Conservation (phyloP, 2,113 vertebrate genomes). For the Kobus ellipsiprymnus region DNA sequence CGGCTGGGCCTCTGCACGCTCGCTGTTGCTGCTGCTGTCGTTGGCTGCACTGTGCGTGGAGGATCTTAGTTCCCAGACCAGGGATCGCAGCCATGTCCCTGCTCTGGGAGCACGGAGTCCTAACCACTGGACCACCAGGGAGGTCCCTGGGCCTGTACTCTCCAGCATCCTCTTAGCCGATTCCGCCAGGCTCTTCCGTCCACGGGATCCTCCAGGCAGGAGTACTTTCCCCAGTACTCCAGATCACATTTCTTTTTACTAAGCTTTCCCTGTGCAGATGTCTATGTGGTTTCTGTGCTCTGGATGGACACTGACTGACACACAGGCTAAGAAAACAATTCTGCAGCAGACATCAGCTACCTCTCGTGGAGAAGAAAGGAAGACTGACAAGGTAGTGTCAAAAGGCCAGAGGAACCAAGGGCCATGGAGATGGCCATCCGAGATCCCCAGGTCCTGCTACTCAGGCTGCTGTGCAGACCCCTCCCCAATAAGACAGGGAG, state of each 20-base stretch:
- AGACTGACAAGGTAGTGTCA: too few species aligned
- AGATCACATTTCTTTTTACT: background rate
- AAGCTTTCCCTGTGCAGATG: background rate
- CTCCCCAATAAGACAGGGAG: background rate
- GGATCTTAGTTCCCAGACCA: background rate
- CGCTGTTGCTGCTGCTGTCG: fast-evolving
- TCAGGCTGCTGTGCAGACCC: background rate
- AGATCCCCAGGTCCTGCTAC: background rate
- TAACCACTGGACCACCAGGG: background rate
- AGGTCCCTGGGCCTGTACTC: background rate
- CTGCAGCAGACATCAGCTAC: background rate
- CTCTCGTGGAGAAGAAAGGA: background rate
- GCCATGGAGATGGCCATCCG: background rate
- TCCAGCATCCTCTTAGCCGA: background rate
- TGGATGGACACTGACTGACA: background rate
- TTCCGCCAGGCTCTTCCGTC: background rate
- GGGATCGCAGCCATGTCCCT: background rate
- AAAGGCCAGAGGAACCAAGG: background rate
- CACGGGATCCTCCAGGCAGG: background rate
- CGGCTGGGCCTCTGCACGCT: background rate
- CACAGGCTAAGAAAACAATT: background rate
- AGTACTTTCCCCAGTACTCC: background rate
- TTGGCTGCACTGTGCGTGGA: background rate
- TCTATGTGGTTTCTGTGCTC: background rate
- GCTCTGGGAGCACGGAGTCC: background rate